Conservation (phyloP, 2,888 invertebrate species). For the Rotaria socialis region DNA sequence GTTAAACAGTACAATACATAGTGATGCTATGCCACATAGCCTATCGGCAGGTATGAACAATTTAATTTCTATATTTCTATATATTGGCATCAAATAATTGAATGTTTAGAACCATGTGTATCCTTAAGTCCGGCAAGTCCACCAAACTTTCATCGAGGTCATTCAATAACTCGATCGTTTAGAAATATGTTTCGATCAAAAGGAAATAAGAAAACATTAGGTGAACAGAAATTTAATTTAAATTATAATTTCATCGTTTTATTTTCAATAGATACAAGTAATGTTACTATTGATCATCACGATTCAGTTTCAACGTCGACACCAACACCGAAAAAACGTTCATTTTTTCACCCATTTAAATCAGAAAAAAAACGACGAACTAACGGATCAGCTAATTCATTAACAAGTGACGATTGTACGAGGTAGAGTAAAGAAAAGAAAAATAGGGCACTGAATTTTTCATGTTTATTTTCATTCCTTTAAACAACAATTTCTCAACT, state of each 20-base stretch:
- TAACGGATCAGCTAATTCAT: not conserved
- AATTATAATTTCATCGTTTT: not conserved
- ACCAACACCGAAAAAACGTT: not conserved
- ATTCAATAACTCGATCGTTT: not conserved
- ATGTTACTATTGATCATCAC: not conserved
- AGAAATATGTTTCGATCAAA: constrained; percentile 25
- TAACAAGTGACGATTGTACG: not conserved
- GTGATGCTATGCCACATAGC: not conserved
- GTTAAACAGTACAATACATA: not conserved
- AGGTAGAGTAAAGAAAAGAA: not conserved
- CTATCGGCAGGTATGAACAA: not conserved
- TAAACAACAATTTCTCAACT: too few species aligned
- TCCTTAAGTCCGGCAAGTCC: not conserved
- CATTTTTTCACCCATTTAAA: not conserved
- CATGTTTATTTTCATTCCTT: too few species aligned
- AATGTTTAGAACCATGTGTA: not conserved
- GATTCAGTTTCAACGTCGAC: not conserved
- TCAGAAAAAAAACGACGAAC: not conserved
- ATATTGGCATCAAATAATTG: too few species aligned
- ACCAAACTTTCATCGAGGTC: not conserved
- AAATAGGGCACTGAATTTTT: too few species aligned
- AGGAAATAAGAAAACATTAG: not conserved
- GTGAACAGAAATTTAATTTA: not conserved
- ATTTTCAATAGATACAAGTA: not conserved
- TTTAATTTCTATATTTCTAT: not conserved